These are phyloP conservation scores for Sphenodon punctatus DNA, from an alignment of 2,797 vertebrate genomes.

Conservation along the genomic window DNA sequence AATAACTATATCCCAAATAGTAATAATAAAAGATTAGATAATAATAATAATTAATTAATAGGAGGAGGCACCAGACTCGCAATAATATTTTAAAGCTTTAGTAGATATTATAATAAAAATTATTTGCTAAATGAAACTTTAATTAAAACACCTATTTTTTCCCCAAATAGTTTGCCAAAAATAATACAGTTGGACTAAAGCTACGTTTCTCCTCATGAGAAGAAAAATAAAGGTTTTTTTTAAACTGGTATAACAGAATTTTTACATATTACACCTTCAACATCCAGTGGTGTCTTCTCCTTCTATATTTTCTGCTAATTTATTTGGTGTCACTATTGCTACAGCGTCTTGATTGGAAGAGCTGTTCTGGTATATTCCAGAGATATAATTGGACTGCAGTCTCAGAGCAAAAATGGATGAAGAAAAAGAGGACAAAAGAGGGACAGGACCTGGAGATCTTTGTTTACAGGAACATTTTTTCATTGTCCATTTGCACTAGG, in stretches of 20 bases:
- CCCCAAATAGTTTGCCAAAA: too few relatives aligned
- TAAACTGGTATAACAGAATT: neutral
- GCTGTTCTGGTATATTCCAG: neutral
- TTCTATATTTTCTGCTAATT: neutral
- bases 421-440: constrained; percentile 10
- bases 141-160: too few relatives aligned
- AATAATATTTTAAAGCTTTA: too few relatives aligned
- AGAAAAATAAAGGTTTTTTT: neutral
- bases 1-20: too few relatives aligned
- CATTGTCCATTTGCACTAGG: constrained; percentile 1
- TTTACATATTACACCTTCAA: neutral
- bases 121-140: too few relatives aligned
- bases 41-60: too few relatives aligned
- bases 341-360: constrained; percentile 3
- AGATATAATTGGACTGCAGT: neutral
- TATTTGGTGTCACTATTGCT: neutral
- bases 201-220: neutral
- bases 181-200: neutral
- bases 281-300: neutral
- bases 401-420: neutral
- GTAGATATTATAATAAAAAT: too few relatives aligned
- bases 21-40: too few relatives aligned
- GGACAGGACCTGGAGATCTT: neutral
- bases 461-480: constrained; percentile 27
- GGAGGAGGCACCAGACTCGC: too few relatives aligned